Conservation (phyloP, 1,140 invertebrate genomes). For the Euwallacea similis region DNA sequence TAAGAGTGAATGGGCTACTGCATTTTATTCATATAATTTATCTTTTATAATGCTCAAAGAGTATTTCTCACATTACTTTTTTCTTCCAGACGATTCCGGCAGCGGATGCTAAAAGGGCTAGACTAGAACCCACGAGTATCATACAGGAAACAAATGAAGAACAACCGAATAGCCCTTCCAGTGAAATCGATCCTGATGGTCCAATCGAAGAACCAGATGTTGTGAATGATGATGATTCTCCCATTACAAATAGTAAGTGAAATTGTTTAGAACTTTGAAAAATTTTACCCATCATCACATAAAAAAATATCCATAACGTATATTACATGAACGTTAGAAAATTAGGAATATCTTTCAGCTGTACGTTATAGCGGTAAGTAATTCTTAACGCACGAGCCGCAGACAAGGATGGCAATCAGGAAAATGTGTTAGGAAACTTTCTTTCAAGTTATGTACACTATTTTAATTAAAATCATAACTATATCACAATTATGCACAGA, state of each 20-base stretch:
- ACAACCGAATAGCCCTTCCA: conserved; percentile 24
- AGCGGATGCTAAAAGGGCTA: conserved; percentile 34
- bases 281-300: background rate
- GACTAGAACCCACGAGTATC: conserved; percentile 21
- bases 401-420: no score
- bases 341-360: no score
- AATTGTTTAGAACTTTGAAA: background rate
- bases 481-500: no score
- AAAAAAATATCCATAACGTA: no score
- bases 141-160: conserved; percentile 15
- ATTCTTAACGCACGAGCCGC: background rate
- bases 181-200: conserved; percentile 32
- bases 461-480: no score
- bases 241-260: conserved; percentile 45
- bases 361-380: background rate
- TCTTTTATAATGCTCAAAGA: conserved; percentile 3
- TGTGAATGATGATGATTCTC: conserved; percentile 45
- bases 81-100: conserved; percentile 34
- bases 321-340: no score
- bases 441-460: no score
- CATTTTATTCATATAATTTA: conserved; percentile 14
- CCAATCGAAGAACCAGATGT: conserved; percentile 25
- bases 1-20: conserved; percentile 8
- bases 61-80: conserved; percentile 17
- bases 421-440: no score